Conservation (phyloP, 2,888 invertebrate species). For the Notodonta ziczac region DNA sequence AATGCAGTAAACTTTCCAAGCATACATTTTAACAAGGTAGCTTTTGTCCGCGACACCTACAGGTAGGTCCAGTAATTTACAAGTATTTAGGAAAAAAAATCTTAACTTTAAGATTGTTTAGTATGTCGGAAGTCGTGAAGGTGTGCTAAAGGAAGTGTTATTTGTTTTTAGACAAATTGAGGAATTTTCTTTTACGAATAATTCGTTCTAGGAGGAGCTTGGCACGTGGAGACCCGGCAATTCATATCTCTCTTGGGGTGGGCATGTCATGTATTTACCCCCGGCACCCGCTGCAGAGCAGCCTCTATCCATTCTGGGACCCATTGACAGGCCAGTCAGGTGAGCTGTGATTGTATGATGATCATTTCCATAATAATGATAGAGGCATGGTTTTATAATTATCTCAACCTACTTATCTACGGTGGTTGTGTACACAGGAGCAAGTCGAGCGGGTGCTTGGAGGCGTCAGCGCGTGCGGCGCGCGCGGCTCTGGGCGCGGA, state of each 20-base stretch:
- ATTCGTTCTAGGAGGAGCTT: slow-evolving; percentile 55
- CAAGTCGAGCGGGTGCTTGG: slow-evolving; percentile 78
- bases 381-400: not conserved
- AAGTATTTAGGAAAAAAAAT: too few relatives aligned
- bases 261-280: slow-evolving; percentile 93
- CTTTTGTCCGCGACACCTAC: too few relatives aligned
- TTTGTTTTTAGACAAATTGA: too few relatives aligned
- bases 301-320: slow-evolving; percentile 69
- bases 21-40: too few relatives aligned
- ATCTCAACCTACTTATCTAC: not conserved
- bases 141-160: too few relatives aligned
- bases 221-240: slow-evolving; percentile 60
- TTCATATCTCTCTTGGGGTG: slow-evolving; percentile 86
- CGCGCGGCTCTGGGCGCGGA: slow-evolving; percentile 65
- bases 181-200: too few relatives aligned
- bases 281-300: slow-evolving; percentile 68
- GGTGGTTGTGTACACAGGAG: slow-evolving; percentile 57
- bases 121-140: too few relatives aligned
- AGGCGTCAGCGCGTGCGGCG: slow-evolving; percentile 67
- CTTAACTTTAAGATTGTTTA: too few relatives aligned
- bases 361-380: too few relatives aligned
- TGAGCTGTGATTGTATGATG: slow-evolving; percentile 26
- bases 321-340: slow-evolving; percentile 73
- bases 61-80: too few relatives aligned
- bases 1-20: too few relatives aligned